A percentile compares a stretch with the other conserved stretches of the same genome.
These are phyloP conservation scores for Synergus itoensis DNA, from an alignment of 2,888 invertebrate species.

Conservation along the genomic window DNA sequence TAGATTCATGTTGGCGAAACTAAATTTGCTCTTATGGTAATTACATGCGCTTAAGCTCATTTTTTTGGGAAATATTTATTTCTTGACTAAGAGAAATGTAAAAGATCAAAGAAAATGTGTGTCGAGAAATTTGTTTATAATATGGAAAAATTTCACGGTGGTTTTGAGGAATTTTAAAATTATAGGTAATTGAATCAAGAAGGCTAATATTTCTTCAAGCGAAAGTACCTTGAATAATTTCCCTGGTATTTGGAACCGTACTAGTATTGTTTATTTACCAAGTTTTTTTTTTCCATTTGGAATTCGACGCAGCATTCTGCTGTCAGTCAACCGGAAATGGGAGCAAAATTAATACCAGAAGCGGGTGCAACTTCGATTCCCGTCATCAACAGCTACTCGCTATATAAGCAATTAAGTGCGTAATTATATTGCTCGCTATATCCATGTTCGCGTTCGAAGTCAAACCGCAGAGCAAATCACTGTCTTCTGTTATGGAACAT, in stretches of 20 bases:
- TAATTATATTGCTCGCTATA: constrained; percentile 63
- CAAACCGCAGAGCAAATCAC: constrained; percentile 71
- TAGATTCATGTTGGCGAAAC: no score
- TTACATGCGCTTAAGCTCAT: background rate
- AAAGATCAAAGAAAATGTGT: no score
- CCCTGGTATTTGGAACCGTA: no score
- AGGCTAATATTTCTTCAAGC: no score
- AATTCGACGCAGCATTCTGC: background rate
- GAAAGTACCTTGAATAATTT: no score
- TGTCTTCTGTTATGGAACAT: constrained; percentile 62
- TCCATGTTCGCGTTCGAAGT: constrained; percentile 68
- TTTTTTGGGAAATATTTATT: no score
- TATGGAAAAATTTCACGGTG: no score
- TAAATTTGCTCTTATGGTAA: background rate
- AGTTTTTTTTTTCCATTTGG: background rate
- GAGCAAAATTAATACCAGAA: background rate
- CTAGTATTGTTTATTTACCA: background rate
- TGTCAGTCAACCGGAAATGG: background rate
- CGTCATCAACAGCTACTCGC: constrained; percentile 31
- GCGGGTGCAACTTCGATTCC: background rate
- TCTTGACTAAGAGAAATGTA: no score
- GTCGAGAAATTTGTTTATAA: no score
- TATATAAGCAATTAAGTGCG: constrained; percentile 70
- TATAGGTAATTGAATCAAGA: no score
- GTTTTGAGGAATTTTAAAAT: no score